Base-by-base conservation (phyloP, 30 jellyfish, hydroid and myxozoan species). In the Cassiopea andromeda region DNA sequence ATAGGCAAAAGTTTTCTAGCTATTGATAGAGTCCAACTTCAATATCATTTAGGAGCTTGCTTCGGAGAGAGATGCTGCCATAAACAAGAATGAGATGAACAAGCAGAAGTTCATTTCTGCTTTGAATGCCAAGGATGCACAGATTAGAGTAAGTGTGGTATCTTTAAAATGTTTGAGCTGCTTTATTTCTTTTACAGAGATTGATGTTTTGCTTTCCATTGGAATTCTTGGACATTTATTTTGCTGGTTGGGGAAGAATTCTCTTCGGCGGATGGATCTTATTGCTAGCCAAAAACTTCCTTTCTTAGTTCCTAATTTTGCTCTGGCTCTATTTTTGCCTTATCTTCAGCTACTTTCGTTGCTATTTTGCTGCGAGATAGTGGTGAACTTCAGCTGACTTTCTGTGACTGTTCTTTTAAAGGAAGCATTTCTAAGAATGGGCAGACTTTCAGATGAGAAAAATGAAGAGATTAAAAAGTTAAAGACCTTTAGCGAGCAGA, bases 41-140 rank as follows among this genome's bases (percentile, higher is more conserved):
- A 3, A 3, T 54, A 3, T 6, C 12, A 54, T 10, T 38, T 45
- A 90, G 97, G 92, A 82, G 61, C 75, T 90, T 27, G 69, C 97
- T 6, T 73, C 90, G 61, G 93, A 82, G 69, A 74, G 97, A 48
- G 97, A 90, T 61, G 83, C 86, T 2, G 97, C 97, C 5, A 57
- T 83, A 13, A 69, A 66, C 69, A 74, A 88, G 50, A 90, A 90
- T 45, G 97, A 90, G 45, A 75, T 73, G 1, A 90, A 90, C 90
- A 82, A 87, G 54, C 92, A 90, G 64, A 90, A 82, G 71, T 90
- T 90, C 82, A 90, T 90, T 2, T 46, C 92, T 0, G 91, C 88
- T 2, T 69, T 90, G 90, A 82, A 90, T 68, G 84, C 89, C 5
- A 90, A 90, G 50, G 97, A 90, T 64, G 70, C 70, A 1, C 97